Percentiles rank a stretch among this genome's conserved stretches.
These are phyloP conservation scores for Mactra quadrangularis DNA, from an alignment of 1,140 invertebrate genomes.

Conservation along the genomic window DNA sequence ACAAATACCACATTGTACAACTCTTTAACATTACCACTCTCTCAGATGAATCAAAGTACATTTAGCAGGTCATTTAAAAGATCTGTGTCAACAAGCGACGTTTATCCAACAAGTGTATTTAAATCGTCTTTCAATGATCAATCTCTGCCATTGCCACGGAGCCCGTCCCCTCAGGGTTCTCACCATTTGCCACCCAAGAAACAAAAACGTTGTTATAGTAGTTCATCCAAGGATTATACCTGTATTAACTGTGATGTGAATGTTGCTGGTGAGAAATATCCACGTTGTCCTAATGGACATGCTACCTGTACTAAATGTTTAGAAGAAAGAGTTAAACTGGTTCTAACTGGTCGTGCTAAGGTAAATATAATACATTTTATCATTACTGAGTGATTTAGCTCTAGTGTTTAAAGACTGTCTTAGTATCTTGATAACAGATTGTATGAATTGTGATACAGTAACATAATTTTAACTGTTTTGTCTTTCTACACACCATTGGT, in stretches of 20 bases:
- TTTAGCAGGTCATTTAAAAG: constrained; percentile 2
- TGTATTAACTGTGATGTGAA: constrained; percentile 64
- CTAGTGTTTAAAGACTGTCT: too few species aligned
- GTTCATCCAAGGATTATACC: not conserved
- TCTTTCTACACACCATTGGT: too few species aligned
- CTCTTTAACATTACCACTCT: constrained; percentile 35
- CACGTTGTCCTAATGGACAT: constrained; percentile 74
- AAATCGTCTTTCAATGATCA: not conserved
- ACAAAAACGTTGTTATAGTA: constrained; percentile 63
- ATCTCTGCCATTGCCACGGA: not conserved
- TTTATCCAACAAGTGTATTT: not conserved
- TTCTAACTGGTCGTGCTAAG: constrained; percentile 75
- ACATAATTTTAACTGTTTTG: too few species aligned
- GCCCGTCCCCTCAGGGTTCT: not conserved
- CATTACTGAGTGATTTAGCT: too few species aligned
- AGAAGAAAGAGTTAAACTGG: constrained; percentile 75
- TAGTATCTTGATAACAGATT: too few species aligned
- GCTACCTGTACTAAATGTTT: constrained; percentile 71
- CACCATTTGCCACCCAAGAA: constrained; percentile 68
- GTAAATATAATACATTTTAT: constrained; percentile 53
- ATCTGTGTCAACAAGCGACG: not conserved
- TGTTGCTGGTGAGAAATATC: constrained; percentile 62
- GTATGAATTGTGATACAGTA: too few species aligned
- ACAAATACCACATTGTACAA: constrained; percentile 22
- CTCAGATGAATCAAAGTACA: not conserved